Percentiles rank a stretch among this genome's conserved stretches.
Evolutionary conservation across 2,113 vertebrate species (phyloP).

Genomic region (Capricornis sumatraensis): DNA sequence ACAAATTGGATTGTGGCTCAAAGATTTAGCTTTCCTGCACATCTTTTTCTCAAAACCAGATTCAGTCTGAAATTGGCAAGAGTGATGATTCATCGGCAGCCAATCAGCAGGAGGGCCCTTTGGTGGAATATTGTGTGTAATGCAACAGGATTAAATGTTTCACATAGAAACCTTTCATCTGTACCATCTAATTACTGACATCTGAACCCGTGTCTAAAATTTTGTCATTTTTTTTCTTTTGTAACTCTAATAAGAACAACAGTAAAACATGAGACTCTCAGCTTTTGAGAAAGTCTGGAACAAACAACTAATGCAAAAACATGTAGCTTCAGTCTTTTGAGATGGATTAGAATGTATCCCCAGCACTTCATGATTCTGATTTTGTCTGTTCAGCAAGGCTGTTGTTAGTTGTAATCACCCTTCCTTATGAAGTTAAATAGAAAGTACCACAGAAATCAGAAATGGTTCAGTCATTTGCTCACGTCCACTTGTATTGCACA

Average conservation of each 20-base stretch:
- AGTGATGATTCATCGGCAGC: not conserved
- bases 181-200: not conserved
- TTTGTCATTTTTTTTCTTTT: not conserved
- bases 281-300: not conserved
- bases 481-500: not conserved
- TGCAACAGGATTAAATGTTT: not conserved
- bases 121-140: not conserved
- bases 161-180: not conserved
- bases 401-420: not conserved
- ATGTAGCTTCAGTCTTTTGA: not conserved
- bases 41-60: constrained; percentile 12
- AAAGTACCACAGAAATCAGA: not conserved
- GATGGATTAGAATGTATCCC: not conserved
- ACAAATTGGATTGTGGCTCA: not conserved
- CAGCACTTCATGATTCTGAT: not conserved
- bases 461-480: not conserved
- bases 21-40: not conserved
- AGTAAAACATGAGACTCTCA: not conserved
- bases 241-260: not conserved
- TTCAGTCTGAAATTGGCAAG: not conserved
- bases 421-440: not conserved
- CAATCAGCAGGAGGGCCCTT: not conserved
- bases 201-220: not conserved
- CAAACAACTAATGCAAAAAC: not conserved
- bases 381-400: not conserved